phyloP scores from a whole-genome alignment of 2,113 vertebrate species.

The Gymnogyps californianus region DNA sequence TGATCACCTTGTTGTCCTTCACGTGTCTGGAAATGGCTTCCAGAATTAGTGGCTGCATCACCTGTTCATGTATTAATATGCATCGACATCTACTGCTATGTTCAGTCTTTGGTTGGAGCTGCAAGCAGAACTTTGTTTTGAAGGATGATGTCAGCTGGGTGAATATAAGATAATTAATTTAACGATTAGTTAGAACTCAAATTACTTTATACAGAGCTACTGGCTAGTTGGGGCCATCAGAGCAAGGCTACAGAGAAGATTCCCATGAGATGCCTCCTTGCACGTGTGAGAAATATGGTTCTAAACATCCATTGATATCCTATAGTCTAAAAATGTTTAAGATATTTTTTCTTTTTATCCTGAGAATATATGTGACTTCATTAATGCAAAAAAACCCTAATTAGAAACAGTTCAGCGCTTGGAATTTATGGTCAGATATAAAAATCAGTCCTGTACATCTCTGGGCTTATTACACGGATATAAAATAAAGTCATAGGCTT shows the following conservation, averaged over 20 bases:
- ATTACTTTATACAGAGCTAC: not conserved
- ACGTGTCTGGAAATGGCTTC: not conserved
- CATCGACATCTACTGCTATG: not conserved
- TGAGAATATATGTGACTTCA: not conserved
- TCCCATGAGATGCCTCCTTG: not conserved
- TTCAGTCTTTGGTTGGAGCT: not conserved
- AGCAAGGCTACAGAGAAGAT: not conserved
- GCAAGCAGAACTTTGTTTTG: constrained; percentile 1
- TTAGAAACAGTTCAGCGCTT: not conserved
- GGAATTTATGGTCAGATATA: not conserved
- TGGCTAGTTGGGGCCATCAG: not conserved
- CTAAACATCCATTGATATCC: not conserved
- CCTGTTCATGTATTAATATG: constrained; percentile 6
- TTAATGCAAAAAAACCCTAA: not conserved
- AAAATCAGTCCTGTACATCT: not conserved
- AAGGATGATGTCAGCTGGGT: not conserved
- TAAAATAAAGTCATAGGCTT: not conserved
- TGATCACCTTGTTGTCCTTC: not conserved
- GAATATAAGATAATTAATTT: not conserved
- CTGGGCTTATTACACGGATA: not conserved
- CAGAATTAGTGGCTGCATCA: not conserved
- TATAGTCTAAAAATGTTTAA: not conserved
- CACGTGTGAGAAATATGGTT: not conserved
- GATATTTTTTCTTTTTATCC: not conserved
- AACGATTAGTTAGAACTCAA: not conserved